phyloP scores from a whole-genome alignment of 2,797 vertebrate species.

The Sebastes itinus region DNA sequence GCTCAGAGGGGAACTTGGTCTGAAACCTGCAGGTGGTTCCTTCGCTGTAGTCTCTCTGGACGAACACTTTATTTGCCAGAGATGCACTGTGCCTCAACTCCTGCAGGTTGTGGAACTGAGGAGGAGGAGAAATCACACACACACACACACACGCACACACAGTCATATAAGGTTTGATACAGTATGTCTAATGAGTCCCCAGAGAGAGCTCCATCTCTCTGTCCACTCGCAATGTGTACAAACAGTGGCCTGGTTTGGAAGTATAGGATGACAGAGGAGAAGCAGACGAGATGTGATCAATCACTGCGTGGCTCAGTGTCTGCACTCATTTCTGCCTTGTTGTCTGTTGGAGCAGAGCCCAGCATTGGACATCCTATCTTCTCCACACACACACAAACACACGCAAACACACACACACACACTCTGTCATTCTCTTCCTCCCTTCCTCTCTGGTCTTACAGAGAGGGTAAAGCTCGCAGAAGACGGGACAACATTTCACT shows the following conservation, averaged over 20 bases:
- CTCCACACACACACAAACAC: conserved; percentile 12
- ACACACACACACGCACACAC: conserved; percentile 1
- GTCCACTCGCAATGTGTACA: conserved; percentile 49
- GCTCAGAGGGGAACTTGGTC: conserved; percentile 94
- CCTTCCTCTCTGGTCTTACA: conserved; percentile 11
- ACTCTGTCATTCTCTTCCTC: not conserved
- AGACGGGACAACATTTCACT: conserved; percentile 53
- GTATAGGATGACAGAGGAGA: conserved; percentile 52
- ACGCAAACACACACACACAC: conserved; percentile 26
- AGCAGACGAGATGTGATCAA: conserved; percentile 58
- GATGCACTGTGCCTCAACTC: conserved; percentile 94
- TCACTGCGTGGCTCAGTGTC: conserved; percentile 50
- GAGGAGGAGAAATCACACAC: not conserved
- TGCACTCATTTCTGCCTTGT: conserved; percentile 40
- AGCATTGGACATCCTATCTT: conserved; percentile 56
- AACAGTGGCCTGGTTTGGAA: conserved; percentile 49
- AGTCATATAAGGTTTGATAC: not conserved
- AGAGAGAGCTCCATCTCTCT: conserved; percentile 7
- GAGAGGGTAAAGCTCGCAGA: conserved; percentile 8
- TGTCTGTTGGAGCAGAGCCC: conserved; percentile 69
- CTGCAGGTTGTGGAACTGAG: conserved; percentile 85
- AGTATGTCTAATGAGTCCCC: conserved; percentile 19
- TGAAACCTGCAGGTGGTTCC: conserved; percentile 97
- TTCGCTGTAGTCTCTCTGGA: conserved; percentile 96
- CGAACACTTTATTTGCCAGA: conserved; percentile 94